Evolutionary conservation across 2,113 vertebrate species (phyloP).

Genomic region (Podarcis cretensis): DNA sequence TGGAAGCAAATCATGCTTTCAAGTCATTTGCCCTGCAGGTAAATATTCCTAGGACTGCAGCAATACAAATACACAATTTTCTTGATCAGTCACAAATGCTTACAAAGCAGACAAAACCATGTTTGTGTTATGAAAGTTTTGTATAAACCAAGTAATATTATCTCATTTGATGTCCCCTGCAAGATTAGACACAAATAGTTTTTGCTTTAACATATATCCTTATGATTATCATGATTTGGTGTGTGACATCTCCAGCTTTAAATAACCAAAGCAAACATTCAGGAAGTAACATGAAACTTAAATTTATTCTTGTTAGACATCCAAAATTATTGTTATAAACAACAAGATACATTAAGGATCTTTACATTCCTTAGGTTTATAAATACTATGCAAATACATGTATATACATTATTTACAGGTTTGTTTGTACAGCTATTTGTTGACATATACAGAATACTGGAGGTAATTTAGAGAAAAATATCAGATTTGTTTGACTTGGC

Average conservation of each 20-base stretch:
- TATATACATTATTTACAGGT: slow-evolving; percentile 60
- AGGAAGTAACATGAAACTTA: slow-evolving; percentile 34
- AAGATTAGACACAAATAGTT: slow-evolving; percentile 22
- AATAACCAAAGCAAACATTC: slow-evolving; percentile 28
- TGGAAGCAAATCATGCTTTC: slow-evolving; percentile 15
- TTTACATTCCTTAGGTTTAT: slow-evolving; percentile 54
- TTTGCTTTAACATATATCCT: not conserved
- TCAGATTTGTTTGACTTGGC: slow-evolving; percentile 22
- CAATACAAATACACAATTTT: slow-evolving; percentile 50
- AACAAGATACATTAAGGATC: slow-evolving; percentile 51
- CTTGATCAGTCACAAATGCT: slow-evolving; percentile 7
- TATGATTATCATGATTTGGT: not conserved
- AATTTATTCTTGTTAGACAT: slow-evolving; percentile 48
- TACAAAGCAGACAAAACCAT: slow-evolving; percentile 43
- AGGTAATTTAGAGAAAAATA: slow-evolving; percentile 17
- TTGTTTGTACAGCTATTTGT: slow-evolving; percentile 55
- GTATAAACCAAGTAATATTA: slow-evolving; percentile 10
- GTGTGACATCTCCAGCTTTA: slow-evolving; percentile 26
- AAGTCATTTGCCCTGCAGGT: slow-evolving; percentile 39
- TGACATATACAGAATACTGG: slow-evolving; percentile 24
- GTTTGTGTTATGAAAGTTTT: slow-evolving; percentile 26
- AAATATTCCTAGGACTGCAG: not conserved
- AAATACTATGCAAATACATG: slow-evolving; percentile 46
- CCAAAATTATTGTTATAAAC: slow-evolving; percentile 44
- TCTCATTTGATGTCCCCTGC: not conserved